Evolutionary conservation across 2,113 vertebrate species (phyloP), one percentile per base, ranked within the genome.

Genomic region (Pseudolaguvia tuberculata): DNA sequence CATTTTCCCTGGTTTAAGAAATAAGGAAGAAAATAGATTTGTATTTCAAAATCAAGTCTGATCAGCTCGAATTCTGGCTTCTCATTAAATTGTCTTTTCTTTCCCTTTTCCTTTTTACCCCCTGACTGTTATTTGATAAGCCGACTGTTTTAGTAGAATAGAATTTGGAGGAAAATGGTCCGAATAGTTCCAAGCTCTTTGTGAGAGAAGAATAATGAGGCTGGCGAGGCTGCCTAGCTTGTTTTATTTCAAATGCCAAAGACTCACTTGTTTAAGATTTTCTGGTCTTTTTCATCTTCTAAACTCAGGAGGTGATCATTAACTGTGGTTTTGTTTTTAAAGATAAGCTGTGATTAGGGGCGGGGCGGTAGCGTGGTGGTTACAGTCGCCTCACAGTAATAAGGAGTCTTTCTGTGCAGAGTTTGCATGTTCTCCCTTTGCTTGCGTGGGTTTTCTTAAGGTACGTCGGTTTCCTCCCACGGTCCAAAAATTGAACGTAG

Each of bases 21-120:
- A 42, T 71, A 78, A 48, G 14, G 53, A 52, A 75, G 39, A 67
- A 75, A 61, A 78, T 72, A 72, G 52, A 75, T 59, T 63, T 75
- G 51, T 25, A 78, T 78, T 81, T 72, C 73, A 51, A 73, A 77
- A 77, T 80, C 79, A 77, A 57, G 63, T 51, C 65, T 29, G 79
- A 77, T 80, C 74, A 63, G 65, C 50, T 74, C 52, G 52, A 29
- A 29, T 70, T 78, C 56, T 61, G 10, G 50, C 11, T 48, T 66
- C 58, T 75, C 52, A 55, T 73, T 80, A 74, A 72, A 42, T 70
- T 15, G 50, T 42, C 57, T 70, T 69, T 29, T 73, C 48, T 13
- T n/a, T n/a, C 68, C 12, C 15, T 56, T 35, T 1, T 12, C 57
- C 35, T 66, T 52, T 71, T 20, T 23, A 45, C 27, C 29, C 61